Conservation (phyloP, 1,140 invertebrate genomes). For the Drosophila sproati region DNA sequence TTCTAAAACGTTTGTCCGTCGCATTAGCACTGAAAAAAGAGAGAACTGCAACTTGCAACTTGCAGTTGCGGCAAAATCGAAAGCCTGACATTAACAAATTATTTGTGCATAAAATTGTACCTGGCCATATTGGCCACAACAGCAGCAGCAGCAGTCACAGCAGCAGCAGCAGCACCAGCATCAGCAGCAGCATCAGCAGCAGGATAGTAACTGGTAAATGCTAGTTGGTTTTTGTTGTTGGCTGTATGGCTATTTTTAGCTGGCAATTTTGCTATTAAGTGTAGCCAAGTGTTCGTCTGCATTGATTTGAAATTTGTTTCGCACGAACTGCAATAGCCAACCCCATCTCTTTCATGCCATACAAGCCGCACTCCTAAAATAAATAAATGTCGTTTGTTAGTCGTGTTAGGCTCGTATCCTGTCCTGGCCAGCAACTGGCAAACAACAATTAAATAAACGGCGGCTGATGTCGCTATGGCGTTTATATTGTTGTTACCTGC, state of each 20-base stretch:
- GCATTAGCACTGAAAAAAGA: conserved; percentile 6
- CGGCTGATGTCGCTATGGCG: background rate
- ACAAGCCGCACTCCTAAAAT: conserved; percentile 29
- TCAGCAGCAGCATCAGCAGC: conserved; percentile 2
- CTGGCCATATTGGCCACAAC: conserved; percentile 35
- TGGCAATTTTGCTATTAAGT: conserved; percentile 37
- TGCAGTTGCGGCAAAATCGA: conserved; percentile 39
- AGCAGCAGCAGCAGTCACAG: background rate
- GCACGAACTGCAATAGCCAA: conserved; percentile 49
- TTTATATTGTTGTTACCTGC: conserved; percentile 24
- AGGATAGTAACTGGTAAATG: conserved; percentile 39
- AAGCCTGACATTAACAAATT: conserved; percentile 65
- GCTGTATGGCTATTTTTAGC: conserved; percentile 56
- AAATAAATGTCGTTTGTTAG: conserved; percentile 48
- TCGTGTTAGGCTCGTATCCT: conserved; percentile 52
- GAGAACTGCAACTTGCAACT: too few relatives aligned
- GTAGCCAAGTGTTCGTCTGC: conserved; percentile 28
- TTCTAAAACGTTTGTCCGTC: conserved; percentile 30
- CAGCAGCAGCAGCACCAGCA: conserved; percentile 10
- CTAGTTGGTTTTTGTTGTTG: conserved; percentile 3
- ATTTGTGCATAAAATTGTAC: conserved; percentile 69
- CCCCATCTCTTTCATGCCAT: conserved; percentile 7
- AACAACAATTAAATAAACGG: conserved; percentile 53
- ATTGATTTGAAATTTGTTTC: conserved; percentile 69
- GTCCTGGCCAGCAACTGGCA: conserved; percentile 31